phyloP scores from a whole-genome alignment of 1,140 invertebrate species.

The Musca vetustissima region DNA sequence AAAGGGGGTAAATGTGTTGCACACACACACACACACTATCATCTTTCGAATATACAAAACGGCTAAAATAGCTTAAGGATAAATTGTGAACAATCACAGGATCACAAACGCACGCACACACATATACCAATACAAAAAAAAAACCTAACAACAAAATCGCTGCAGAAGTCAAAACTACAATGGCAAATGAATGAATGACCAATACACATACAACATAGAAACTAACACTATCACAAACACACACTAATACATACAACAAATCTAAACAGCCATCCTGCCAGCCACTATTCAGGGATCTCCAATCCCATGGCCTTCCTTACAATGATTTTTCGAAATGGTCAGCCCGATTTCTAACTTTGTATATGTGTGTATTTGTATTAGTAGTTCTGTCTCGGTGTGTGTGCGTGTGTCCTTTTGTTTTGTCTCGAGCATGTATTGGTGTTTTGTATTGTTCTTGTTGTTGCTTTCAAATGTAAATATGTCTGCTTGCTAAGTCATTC shows the following conservation, averaged over 20 bases:
- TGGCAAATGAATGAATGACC: background rate
- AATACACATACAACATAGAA: no score
- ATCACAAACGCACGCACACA: background rate
- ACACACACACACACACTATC: no score
- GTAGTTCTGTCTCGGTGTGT: no score
- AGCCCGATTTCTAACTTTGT: background rate
- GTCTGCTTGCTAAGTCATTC: constrained; percentile 20
- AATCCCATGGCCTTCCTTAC: background rate
- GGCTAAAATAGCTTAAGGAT: background rate
- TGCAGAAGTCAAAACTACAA: background rate
- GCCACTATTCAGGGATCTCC: background rate
- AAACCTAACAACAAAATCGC: no score
- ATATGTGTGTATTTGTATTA: background rate
- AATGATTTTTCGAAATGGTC: constrained; percentile 5
- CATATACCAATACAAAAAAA: no score
- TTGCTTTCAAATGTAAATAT: background rate
- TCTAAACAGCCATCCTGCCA: background rate
- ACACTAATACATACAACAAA: no score
- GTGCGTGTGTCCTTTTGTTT: no score
- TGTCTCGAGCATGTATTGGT: background rate
- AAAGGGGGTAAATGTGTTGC: background rate
- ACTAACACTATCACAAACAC: no score
- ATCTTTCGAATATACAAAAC: background rate
- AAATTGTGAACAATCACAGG: background rate
- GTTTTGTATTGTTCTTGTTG: background rate